phyloP scores from a whole-genome alignment of 2,797 vertebrate genomes.

The Enteromius mattozi region DNA sequence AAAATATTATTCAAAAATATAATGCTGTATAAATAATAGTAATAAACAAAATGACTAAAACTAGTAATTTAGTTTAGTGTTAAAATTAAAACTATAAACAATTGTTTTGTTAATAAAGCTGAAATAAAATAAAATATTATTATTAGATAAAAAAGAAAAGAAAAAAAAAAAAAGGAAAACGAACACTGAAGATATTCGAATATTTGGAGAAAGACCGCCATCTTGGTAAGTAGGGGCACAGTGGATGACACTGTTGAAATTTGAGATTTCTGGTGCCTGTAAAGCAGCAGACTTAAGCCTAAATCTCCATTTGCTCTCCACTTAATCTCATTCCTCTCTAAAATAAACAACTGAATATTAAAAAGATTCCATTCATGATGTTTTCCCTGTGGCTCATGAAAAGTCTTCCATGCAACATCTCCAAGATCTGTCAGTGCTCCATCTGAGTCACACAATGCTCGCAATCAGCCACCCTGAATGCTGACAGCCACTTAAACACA shows the following conservation, averaged over 20 bases:
- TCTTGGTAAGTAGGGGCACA: neutral
- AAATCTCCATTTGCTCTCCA: conserved; percentile 4
- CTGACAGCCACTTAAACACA: conserved; percentile 1
- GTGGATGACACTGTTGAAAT: neutral
- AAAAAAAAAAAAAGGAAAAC: too few relatives aligned
- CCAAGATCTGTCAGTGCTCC: neutral
- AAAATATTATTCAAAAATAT: neutral
- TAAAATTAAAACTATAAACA: neutral
- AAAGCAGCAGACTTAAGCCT: neutral
- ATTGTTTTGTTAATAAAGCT: neutral
- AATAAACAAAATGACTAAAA: neutral
- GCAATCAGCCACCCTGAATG: neutral
- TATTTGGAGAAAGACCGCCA: neutral
- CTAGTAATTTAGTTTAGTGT: neutral
- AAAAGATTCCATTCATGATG: neutral
- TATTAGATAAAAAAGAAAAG: too few relatives aligned
- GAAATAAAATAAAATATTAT: neutral
- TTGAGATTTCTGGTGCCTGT: neutral
- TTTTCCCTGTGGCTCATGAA: neutral
- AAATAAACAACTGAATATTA: conserved; percentile 7
- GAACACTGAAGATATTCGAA: neutral
- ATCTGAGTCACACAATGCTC: conserved; percentile 1
- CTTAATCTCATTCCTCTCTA: neutral
- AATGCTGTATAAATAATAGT: neutral
- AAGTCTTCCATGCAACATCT: neutral